Evolutionary conservation across 2,113 vertebrate species (phyloP).

Genomic region (Argyrosomus japonicus): DNA sequence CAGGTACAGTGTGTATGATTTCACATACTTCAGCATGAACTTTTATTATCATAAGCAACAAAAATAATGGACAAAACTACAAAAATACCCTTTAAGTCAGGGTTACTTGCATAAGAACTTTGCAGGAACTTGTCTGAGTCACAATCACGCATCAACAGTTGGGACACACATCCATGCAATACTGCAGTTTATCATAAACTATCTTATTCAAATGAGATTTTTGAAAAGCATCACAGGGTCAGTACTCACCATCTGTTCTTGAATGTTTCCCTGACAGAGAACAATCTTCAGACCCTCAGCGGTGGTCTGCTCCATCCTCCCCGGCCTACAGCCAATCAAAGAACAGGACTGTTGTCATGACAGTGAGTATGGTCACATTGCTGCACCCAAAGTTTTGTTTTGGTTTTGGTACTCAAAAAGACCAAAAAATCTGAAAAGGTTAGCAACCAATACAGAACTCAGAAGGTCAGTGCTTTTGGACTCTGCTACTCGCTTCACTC

Average conservation of each 20-base stretch:
- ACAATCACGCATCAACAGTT: too few species aligned
- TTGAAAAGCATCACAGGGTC: neutral
- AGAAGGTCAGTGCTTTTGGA: neutral
- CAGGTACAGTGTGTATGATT: too few species aligned
- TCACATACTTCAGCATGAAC: too few species aligned
- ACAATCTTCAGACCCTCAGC: conserved; percentile 81
- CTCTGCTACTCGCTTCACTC: neutral
- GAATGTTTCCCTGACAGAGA: conserved; percentile 78
- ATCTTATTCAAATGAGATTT: neutral
- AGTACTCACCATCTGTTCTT: conserved; percentile 84
- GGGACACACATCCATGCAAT: too few species aligned
- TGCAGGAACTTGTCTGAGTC: too few species aligned
- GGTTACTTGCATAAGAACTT: too few species aligned
- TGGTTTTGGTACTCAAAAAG: neutral
- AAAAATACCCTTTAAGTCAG: too few species aligned
- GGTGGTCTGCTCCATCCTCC: conserved; percentile 62
- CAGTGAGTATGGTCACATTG: neutral
- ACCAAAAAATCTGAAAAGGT: neutral
- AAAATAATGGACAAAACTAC: too few species aligned
- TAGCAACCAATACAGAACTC: too few species aligned
- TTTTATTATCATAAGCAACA: too few species aligned
- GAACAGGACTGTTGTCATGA: conserved; percentile 11
- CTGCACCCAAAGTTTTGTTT: neutral
- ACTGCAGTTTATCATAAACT: conserved; percentile 3
- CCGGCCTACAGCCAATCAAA: conserved; percentile 37